Evolutionary conservation across 2,888 invertebrate species (phyloP).

Genomic region (Tanytarsus gracilentus): DNA sequence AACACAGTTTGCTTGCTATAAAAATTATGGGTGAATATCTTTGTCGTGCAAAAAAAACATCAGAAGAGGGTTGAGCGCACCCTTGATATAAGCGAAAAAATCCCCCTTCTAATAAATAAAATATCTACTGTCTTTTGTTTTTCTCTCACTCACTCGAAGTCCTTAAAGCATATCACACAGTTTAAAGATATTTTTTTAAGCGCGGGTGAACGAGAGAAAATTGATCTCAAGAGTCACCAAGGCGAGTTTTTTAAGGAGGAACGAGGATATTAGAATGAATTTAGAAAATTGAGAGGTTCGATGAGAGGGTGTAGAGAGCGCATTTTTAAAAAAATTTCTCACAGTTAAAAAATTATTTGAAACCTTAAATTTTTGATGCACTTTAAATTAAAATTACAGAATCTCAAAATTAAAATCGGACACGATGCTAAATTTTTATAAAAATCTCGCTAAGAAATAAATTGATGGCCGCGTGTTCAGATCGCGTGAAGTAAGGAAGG

Average conservation of each 20-base stretch:
- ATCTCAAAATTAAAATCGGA: too few relatives aligned
- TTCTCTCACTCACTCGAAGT: constrained; percentile 1
- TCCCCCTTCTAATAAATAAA: constrained; percentile 29
- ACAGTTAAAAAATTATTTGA: too few relatives aligned
- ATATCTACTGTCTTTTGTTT: constrained; percentile 28
- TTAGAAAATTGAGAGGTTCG: too few relatives aligned
- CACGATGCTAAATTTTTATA: too few relatives aligned
- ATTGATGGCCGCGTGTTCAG: neutral
- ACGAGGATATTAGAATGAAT: constrained; percentile 13
- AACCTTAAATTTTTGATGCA: too few relatives aligned
- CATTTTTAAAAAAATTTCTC: too few relatives aligned
- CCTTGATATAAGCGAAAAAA: constrained; percentile 13
- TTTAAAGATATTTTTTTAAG: constrained; percentile 27
- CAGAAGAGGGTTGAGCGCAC: constrained; percentile 29
- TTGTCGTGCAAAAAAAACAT: constrained; percentile 27
- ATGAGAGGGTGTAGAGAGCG: too few relatives aligned
- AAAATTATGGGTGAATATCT: constrained; percentile 29
- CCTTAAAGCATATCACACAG: constrained; percentile 19
- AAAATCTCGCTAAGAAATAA: neutral
- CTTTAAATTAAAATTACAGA: too few relatives aligned
- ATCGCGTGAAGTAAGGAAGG: neutral
- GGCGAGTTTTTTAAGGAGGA: neutral
- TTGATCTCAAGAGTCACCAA: constrained; percentile 29
- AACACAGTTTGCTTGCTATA: constrained; percentile 29
- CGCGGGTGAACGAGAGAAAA: constrained; percentile 15